Conservation (phyloP, 2,888 invertebrate species). For the Drosophila paracracens region DNA sequence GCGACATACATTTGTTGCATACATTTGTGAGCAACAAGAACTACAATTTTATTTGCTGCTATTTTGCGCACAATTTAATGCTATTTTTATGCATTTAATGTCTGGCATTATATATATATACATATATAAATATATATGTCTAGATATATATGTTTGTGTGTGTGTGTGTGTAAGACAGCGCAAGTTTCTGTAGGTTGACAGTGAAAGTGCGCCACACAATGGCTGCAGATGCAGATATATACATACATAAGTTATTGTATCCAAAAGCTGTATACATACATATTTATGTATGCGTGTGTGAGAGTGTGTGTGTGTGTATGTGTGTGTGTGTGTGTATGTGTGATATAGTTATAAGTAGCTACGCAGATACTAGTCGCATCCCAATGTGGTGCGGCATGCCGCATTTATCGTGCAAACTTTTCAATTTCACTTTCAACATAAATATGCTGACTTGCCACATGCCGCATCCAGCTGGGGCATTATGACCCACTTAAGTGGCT, state of each 20-base stretch:
- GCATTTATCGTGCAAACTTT: slow-evolving; percentile 71
- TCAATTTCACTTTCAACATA: slow-evolving; percentile 81
- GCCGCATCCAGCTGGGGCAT: slow-evolving; percentile 56
- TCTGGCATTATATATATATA: slow-evolving; percentile 8
- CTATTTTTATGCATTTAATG: slow-evolving; percentile 77
- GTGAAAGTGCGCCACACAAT: slow-evolving; percentile 61
- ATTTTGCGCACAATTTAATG: slow-evolving; percentile 79
- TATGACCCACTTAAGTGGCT: slow-evolving; percentile 83
- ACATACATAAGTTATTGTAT: not conserved
- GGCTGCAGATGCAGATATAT: slow-evolving; percentile 23
- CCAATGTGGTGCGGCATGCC: slow-evolving; percentile 27
- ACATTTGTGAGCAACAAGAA: slow-evolving; percentile 58
- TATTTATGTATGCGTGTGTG: slow-evolving; percentile 1
- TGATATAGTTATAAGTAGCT: slow-evolving; percentile 48
- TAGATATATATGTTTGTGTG: slow-evolving; percentile 25
- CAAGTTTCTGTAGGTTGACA: slow-evolving; percentile 64
- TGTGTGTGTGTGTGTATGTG: slow-evolving; percentile 5
- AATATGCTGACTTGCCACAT: slow-evolving; percentile 59
- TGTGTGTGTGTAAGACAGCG: slow-evolving; percentile 37
- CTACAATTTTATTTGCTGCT: slow-evolving; percentile 70
- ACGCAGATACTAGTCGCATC: slow-evolving; percentile 15
- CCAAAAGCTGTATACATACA: not conserved
- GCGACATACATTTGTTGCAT: slow-evolving; percentile 63
- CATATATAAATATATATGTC: not conserved
- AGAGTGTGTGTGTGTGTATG: slow-evolving; percentile 4